Evolutionary conservation across 2,888 invertebrate genomes (phyloP).

Genomic region (Sthenelais limicola): DNA sequence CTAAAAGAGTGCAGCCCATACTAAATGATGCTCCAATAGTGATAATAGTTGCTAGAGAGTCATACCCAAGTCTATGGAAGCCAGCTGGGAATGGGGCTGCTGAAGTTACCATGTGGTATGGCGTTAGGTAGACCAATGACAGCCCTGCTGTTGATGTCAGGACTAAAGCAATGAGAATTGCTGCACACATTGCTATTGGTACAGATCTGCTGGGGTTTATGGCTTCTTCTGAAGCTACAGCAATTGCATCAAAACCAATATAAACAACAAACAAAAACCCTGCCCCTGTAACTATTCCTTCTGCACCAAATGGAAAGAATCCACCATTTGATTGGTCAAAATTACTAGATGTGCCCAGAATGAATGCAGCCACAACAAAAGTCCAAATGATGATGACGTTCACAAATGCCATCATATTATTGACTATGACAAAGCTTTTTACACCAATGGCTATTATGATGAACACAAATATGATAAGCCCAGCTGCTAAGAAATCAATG

Average conservation of each 20-base stretch:
- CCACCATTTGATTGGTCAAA: conserved; percentile 78
- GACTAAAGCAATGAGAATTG: conserved; percentile 54
- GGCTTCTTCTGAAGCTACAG: conserved; percentile 72
- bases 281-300: conserved; percentile 68
- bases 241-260: conserved; percentile 70
- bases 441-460: conserved; percentile 59
- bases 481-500: conserved; percentile 70
- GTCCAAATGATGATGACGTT: conserved; percentile 65
- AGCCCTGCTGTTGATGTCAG: conserved; percentile 61
- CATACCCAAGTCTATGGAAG: conserved; percentile 53
- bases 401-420: conserved; percentile 63
- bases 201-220: conserved; percentile 65
- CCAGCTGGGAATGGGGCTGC: conserved; percentile 60
- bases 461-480: conserved; percentile 73
- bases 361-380: conserved; percentile 79
- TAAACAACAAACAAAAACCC: conserved; percentile 71
- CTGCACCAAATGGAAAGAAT: conserved; percentile 59
- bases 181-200: conserved; percentile 62
- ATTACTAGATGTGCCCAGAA: conserved; percentile 84
- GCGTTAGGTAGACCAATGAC: conserved; percentile 61
- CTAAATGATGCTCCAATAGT: conserved; percentile 59
- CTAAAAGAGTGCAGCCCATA: conserved; percentile 73
- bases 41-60: conserved; percentile 60
- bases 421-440: conserved; percentile 66
- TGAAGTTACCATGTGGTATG: conserved; percentile 55